A percentile compares a stretch with the other conserved stretches of the same genome.
phyloP scores from a whole-genome alignment of 2,888 invertebrate species.

The Stenodema calcarata region DNA sequence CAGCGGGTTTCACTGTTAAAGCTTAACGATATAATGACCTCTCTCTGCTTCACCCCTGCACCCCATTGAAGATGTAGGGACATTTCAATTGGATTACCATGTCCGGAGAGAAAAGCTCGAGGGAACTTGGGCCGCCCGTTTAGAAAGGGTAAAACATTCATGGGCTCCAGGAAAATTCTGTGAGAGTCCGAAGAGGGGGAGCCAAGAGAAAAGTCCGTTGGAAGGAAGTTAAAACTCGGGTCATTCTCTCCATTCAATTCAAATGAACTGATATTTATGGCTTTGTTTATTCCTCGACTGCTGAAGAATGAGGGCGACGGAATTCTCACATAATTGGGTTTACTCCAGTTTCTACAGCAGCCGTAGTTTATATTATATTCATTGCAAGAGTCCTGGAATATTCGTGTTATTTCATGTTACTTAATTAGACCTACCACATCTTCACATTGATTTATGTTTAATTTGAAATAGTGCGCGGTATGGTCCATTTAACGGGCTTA shows the following conservation, averaged over 20 bases:
- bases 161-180: constrained; percentile 5
- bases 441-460: no score
- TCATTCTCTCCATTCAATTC: neutral
- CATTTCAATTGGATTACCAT: constrained; percentile 45
- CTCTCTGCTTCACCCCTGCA: neutral
- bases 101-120: neutral
- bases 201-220: constrained; percentile 15
- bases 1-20: neutral
- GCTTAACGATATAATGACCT: neutral
- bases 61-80: constrained; percentile 34
- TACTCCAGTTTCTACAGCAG: neutral
- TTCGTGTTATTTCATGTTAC: no score
- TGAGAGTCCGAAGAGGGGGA: neutral
- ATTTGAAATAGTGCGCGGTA: no score
- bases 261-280: constrained; percentile 23
- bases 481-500: no score
- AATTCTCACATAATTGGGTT: neutral
- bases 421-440: no score
- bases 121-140: constrained; percentile 17
- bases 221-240: constrained; percentile 10
- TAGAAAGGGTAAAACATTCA: constrained; percentile 45
- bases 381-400: no score
- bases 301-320: neutral
- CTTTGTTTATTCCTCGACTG: constrained; percentile 15
- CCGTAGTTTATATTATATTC: no score